These are phyloP conservation scores for Eurypyga helias DNA, from an alignment of 2,113 vertebrate species.

Conservation along the genomic window DNA sequence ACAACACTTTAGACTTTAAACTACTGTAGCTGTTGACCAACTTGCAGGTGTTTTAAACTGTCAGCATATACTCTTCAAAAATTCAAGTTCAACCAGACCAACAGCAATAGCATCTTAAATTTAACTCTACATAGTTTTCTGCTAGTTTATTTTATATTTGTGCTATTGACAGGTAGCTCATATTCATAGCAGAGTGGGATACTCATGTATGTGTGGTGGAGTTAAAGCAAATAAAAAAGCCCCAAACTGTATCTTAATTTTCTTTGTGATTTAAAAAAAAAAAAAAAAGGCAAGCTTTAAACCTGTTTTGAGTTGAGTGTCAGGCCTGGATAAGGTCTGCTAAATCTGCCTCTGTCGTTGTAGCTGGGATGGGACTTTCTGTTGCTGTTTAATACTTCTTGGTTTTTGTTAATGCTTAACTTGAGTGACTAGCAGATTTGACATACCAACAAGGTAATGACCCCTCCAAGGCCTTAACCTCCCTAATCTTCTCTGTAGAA, in stretches of 20 bases:
- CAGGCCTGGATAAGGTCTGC: neutral
- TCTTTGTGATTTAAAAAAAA: neutral
- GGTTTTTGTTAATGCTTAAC: constrained; percentile 12
- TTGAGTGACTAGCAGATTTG: neutral
- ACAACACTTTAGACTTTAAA: neutral
- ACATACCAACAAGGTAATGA: neutral
- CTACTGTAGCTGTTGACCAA: neutral
- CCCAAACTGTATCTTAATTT: neutral
- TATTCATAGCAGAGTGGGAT: neutral
- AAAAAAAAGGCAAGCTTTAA: neutral
- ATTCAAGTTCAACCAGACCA: neutral
- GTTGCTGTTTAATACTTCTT: neutral
- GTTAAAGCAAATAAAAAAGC: neutral
- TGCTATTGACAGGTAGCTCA: neutral
- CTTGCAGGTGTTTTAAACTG: neutral
- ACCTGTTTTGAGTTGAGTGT: neutral
- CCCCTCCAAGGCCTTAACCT: neutral
- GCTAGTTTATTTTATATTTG: neutral
- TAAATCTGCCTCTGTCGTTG: neutral
- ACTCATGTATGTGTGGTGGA: neutral
- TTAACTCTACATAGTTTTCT: neutral
- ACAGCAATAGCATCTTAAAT: neutral
- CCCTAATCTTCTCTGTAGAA: neutral
- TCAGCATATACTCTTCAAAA: neutral
- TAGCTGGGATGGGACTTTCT: neutral